Conservation (phyloP, 2,113 vertebrate genomes). For the Caranx ignobilis region DNA sequence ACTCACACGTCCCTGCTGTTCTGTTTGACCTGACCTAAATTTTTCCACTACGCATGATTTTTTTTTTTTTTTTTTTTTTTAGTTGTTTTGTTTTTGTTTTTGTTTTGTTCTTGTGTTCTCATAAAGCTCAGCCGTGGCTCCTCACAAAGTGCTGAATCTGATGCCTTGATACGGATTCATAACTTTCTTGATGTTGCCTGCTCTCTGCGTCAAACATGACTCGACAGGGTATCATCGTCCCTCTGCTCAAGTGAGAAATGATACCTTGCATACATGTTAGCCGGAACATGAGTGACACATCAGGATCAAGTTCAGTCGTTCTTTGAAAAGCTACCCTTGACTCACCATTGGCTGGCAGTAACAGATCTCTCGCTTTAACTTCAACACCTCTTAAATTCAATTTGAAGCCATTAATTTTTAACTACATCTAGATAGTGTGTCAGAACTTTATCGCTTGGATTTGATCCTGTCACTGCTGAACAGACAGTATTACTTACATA, state of each 20-base stretch:
- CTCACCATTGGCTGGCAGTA: slow-evolving; percentile 65
- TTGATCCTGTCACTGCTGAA: slow-evolving; percentile 42
- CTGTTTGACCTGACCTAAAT: slow-evolving; percentile 25
- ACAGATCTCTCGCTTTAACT: slow-evolving; percentile 67
- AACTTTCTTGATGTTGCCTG: neutral
- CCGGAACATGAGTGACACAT: slow-evolving; percentile 69
- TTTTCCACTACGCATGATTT: slow-evolving; percentile 25
- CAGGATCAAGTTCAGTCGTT: slow-evolving; percentile 68
- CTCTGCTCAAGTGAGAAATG: slow-evolving; percentile 39
- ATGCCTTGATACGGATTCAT: neutral
- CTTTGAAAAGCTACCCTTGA: slow-evolving; percentile 68
- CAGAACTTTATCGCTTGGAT: slow-evolving; percentile 46
- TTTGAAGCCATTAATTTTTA: slow-evolving; percentile 74
- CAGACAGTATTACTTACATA: slow-evolving; percentile 32
- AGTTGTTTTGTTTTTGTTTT: neutral
- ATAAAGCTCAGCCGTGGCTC: neutral
- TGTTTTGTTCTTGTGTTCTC: neutral
- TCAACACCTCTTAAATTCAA: slow-evolving; percentile 66
- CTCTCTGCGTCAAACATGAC: slow-evolving; percentile 42
- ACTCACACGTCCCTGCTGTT: slow-evolving; percentile 40
- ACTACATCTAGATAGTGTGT: slow-evolving; percentile 66
- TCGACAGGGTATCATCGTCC: neutral
- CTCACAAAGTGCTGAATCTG: neutral
- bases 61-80: neutral
- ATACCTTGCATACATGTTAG: slow-evolving; percentile 56